Base-by-base conservation (phyloP, 1,140 invertebrate genomes). In the Drosophila paulistorum region DNA sequence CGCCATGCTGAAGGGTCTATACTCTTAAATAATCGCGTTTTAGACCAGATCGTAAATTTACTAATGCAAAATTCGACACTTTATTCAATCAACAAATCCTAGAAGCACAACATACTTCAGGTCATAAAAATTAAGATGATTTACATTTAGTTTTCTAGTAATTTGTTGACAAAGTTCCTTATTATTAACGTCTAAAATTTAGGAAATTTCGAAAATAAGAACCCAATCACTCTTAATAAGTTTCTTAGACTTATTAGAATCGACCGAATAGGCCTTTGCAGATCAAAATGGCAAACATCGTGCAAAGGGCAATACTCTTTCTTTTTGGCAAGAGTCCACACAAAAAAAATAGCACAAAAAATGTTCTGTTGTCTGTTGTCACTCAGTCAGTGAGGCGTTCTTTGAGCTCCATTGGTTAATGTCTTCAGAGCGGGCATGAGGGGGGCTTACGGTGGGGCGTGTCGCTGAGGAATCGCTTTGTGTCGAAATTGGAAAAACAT, bases 381-480 rank as follows among this genome's bases (percentile, higher is more conserved):
- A 79, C 79, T 87, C 71, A 74, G 81, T 77, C 76, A 82, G 81
- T 77, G 72, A 82, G 69, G 63, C 72, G 69, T 79, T 82, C 75
- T 59, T 75, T 67, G 70, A 74, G 65, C 65, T 61, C 61, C 74
- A 74, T 30, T 63, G 42, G 66, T 54, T 58, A 73, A 58, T 58
- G 26, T 58, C n/a, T 23, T 51, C 11, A 23, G 17, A 51, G 45
- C 7, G 30, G 26, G 55, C 7, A 14, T 13, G 14, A 35, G 17
- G 39, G 11, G 33, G 17, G 57, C 65, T 30, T 35, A 7, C 23
- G 26, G 42, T 39, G 58, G 61, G 6, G 61, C 41, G 42, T 35
- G 14, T 14, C 26, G 26, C 23, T 26, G 45, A 37, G 58, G 17
- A 20, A 58, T 33, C 35, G 41, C 45, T 77, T 74, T 71, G 74